Base-by-base conservation (phyloP, 2,888 invertebrate genomes). In the Cryptosula pallasiana region DNA sequence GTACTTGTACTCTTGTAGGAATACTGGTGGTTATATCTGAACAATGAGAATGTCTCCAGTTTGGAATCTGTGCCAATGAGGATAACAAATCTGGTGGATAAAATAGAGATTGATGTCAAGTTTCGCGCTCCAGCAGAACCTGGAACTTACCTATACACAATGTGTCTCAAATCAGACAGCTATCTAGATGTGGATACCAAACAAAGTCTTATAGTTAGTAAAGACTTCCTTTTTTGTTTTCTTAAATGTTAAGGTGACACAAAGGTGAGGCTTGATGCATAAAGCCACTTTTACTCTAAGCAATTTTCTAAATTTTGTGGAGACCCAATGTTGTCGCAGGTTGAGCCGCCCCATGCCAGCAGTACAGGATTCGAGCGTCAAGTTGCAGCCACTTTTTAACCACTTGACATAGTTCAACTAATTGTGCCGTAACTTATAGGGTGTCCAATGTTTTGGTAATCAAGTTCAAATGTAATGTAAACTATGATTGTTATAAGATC, bases 21-120 rank as follows among this genome's bases (percentile, higher is more conserved):
- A 86, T 97, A 92, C 87, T 99, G 99, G 98, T 99, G 98, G 97
- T 91, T 97, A 76, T 99, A 98, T 85, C 92, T 99, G 78, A 93
- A 93, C 86, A 98, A 99, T 87, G 90, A 94, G 79, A 97, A 95
- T 86, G 92, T 92, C 76, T 91, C 91, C 82, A 91, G 92, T 75
- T 87, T 99, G 78, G 89, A 97, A 77, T 94, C 97, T 70, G 91
- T 94, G 77, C 97, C 98, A 57, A 92, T 92, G 82, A 92, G 95
- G 82, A 91, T 98, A 75, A 97, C 97, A 72, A 94, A 93, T 84
- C 89, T 99, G 74, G 92, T 94, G 69, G 90, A 91, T 80, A 87
- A 90, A 78, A 95, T 95, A 87, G 94, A 94, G 87, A 91, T 87
- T 77, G 94, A 95, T 86, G 88, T 99, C 77, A 92, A 94, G 83